These are phyloP conservation scores for Hanleya hanleyi DNA, from an alignment of 2,888 invertebrate species.

Conservation along the genomic window DNA sequence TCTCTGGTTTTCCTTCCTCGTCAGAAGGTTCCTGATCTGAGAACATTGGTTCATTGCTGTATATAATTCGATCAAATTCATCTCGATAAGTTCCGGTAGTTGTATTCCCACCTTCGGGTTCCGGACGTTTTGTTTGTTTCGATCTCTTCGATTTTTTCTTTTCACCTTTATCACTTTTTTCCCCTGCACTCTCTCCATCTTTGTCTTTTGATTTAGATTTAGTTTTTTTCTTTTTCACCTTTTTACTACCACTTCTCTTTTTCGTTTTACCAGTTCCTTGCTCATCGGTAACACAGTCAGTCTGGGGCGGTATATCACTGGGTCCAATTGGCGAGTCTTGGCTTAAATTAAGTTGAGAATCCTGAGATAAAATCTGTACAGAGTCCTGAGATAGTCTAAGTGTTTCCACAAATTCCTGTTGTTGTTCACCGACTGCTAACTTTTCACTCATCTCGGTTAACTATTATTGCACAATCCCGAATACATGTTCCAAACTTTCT, in stretches of 20 bases:
- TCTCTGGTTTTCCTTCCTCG: slow-evolving; percentile 42
- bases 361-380: slow-evolving; percentile 33
- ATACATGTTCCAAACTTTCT: too few relatives aligned
- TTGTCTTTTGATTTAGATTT: slow-evolving; percentile 27
- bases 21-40: slow-evolving; percentile 58
- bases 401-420: background rate
- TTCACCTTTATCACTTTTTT: slow-evolving; percentile 15
- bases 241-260: slow-evolving; percentile 40
- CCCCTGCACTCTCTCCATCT: background rate
- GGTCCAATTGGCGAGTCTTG: background rate
- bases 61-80: slow-evolving; percentile 65
- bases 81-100: slow-evolving; percentile 32
- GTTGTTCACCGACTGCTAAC: background rate
- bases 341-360: slow-evolving; percentile 30
- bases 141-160: slow-evolving; percentile 11
- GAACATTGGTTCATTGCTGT: slow-evolving; percentile 64
- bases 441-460: slow-evolving; percentile 17
- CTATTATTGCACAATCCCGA: background rate
- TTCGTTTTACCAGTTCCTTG: slow-evolving; percentile 25
- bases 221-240: slow-evolving; percentile 49
- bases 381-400: slow-evolving; percentile 13
- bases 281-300: background rate
- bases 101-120: slow-evolving; percentile 64
- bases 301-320: background rate
- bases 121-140: slow-evolving; percentile 53